Base-by-base conservation (phyloP, 2,113 vertebrate genomes). In the Lichenostomus cassidix region DNA sequence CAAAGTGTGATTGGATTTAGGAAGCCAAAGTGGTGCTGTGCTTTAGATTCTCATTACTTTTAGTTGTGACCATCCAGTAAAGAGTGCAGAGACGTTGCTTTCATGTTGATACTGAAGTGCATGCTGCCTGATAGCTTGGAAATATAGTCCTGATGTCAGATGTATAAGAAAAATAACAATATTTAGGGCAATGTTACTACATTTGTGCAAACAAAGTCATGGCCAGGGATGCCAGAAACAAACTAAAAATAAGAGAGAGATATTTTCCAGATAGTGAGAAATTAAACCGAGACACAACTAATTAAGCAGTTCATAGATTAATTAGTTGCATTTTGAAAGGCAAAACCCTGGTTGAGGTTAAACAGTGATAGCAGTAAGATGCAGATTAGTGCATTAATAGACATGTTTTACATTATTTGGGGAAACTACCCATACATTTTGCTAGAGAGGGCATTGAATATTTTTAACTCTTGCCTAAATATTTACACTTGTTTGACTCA, bases 381-480 rank as follows among this genome's bases (percentile, higher is more conserved):
- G 27, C 5, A 82, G 53, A 82, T 49, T 7, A 81, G 69, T 14
- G 79, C 37, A 71, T 82, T 89, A 80, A 44, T 35, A 90, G 25
- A 69, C 4, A 58, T 2, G 37, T 79, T 75, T 62, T 69, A 85
- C 35, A 69, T 62, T 31, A 60, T 79, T 73, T 84, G 15, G 29
- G 35, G 42, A 76, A 85, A 82, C 16, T 68, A 56, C 3, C 27
- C 33, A 49, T 55, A 64, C 3, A 41, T 82, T 89, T 95, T 85
- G 5, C 39, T 78, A 82, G 44, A n/a, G 21, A 82, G 23, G 78
- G 15, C 19, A 70, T 17, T 8, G 31, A 88, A 42, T 84, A 91
- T 59, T 97, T 89, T 92, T 28, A 91, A 91, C 35, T 42, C 65
- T 83, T 90, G 86, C 68, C 78, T 94, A 95, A 95, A 96, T 92